Base-by-base conservation (phyloP, 2,888 invertebrate species). In the Zhengitettix transpicula region DNA sequence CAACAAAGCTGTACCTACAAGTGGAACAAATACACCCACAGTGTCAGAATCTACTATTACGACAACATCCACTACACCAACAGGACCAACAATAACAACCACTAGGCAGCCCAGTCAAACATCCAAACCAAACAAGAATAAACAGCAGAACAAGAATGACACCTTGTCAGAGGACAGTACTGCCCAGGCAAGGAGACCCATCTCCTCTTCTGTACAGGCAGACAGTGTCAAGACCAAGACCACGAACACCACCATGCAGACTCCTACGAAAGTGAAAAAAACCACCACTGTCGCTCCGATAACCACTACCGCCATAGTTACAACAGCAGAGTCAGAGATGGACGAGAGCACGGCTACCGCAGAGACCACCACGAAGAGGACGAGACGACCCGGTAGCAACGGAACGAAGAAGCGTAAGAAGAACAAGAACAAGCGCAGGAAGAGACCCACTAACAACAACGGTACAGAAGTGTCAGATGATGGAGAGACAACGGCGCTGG, bases 391-490 rank as follows among this genome's bases (percentile, higher is more conserved):
- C 15, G 16, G 41, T 62, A 74, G 78, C 64, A 28, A 17, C 53
- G 53, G 53, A 11, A 40, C n/a, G 9, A 75, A 74, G 51, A 81
- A 82, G 71, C 81, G 67, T 67, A 74, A 64, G 69, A 71, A 65
- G 65, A 73, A 61, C 67, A 72, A 66, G 65, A 71, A 63, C 67
- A 77, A 44, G 64, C 71, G 17, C 12, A 28, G 55, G 40, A 55
- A 55, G 55, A 55, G 47, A n/a, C 47, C 47, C 5, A 47, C 47
- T 7, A 28, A 2, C 7, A 28, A 28, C 28, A 28, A 28, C 28
- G 28, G 28, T 7, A 28, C 28, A 5, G 28, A 28, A 28, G 28
- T 28, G 28, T 28, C 28, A 28, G 28, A 28, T 28, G 28, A 28
- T 5, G 28, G 28, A 28, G 28, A 28, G 7, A 7, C 28, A 7